A percentile compares a stretch with the other conserved stretches of the same genome.
These are phyloP conservation scores for Scophthalmus maximus DNA, from an alignment of 2,113 vertebrate species.

Conservation along the genomic window DNA sequence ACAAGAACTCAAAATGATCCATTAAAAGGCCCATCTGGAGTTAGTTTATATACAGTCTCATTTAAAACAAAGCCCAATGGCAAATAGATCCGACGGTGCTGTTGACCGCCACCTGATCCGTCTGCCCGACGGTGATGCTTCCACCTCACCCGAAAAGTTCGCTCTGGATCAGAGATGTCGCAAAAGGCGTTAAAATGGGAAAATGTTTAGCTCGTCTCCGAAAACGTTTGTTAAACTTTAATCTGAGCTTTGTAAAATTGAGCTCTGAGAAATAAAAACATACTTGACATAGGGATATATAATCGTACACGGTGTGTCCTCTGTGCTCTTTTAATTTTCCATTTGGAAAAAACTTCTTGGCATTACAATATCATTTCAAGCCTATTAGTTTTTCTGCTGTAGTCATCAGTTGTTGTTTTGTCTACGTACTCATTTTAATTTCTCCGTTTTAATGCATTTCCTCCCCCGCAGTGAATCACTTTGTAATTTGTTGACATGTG, in stretches of 20 bases:
- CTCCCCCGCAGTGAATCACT: slow-evolving; percentile 1
- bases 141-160: neutral
- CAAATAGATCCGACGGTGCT: slow-evolving; percentile 6
- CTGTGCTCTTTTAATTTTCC: neutral
- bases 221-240: neutral
- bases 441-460: slow-evolving; percentile 6
- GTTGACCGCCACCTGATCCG: slow-evolving; percentile 12
- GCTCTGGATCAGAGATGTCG: neutral
- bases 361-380: slow-evolving; percentile 31
- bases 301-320: neutral
- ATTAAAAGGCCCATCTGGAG: slow-evolving; percentile 38
- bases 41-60: slow-evolving; percentile 49
- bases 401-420: slow-evolving; percentile 22
- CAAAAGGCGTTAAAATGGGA: neutral
- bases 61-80: slow-evolving; percentile 36
- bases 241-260: neutral
- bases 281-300: neutral
- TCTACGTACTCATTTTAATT: neutral
- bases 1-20: slow-evolving; percentile 28
- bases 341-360: neutral
- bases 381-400: slow-evolving; percentile 18
- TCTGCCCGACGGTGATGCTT: neutral
- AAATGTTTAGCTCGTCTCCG: neutral
- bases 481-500: slow-evolving; percentile 13
- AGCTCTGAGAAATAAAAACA: neutral